Conservation (phyloP, 2,888 invertebrate species). For the Lampropteryx suffumata region DNA sequence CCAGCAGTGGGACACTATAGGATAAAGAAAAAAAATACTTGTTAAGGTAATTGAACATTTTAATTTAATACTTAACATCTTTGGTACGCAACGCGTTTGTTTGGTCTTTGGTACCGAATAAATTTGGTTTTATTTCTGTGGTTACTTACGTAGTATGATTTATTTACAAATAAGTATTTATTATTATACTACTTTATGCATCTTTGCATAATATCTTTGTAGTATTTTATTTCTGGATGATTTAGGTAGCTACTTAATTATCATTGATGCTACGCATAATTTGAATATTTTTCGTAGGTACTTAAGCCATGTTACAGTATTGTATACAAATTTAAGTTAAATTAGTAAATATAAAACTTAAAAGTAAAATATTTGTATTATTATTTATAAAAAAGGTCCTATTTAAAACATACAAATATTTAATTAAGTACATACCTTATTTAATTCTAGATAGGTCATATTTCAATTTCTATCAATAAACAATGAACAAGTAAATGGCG, state of each 20-base stretch:
- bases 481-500: constrained; percentile 7
- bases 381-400: neutral
- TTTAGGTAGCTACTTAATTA: too few relatives aligned
- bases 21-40: neutral
- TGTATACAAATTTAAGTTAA: too few relatives aligned
- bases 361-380: neutral
- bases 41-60: constrained; percentile 47
- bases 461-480: neutral
- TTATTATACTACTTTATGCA: neutral
- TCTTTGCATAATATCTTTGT: too few relatives aligned
- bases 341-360: too few relatives aligned
- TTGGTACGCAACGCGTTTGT: constrained; percentile 70
- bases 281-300: too few relatives aligned
- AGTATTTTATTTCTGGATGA: too few relatives aligned
- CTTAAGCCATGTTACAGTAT: too few relatives aligned
- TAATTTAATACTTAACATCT: constrained; percentile 67
- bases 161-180: constrained; percentile 6
- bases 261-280: too few relatives aligned
- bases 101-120: constrained; percentile 64
- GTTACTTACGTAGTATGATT: neutral
- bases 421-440: constrained; percentile 12
- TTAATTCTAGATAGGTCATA: neutral
- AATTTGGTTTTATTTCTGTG: constrained; percentile 19
- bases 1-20: too few relatives aligned
- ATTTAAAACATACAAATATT: neutral